Evolutionary conservation across 2,888 invertebrate species (phyloP), one percentile per base, ranked within the genome.

Genomic region (Tinea pellionella): DNA sequence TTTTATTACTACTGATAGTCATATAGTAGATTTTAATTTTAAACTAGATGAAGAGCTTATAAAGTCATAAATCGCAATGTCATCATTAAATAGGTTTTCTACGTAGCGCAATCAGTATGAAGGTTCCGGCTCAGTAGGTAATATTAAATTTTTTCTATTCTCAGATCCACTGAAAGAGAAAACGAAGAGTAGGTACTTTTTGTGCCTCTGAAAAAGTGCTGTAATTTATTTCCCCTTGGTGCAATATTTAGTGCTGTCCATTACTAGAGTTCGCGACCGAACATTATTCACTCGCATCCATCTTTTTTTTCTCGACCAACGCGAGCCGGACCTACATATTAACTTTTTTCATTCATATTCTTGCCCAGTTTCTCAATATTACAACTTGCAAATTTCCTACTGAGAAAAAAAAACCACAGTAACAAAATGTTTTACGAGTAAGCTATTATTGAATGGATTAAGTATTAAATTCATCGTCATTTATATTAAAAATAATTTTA

Each of bases 191-290:
- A n/a, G n/a, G n/a, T 71, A 71, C 77, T 85, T 84, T 85, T 85
- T 83, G 82, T 78, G 76, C 73, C 66, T 69, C 77, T 84, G 85
- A 85, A 85, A 85, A 85, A 84, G 79, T 74, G 77, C 69, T 68
- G 82, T 84, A 84, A 86, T 86, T 86, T 85, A 85, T 86, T 83
- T 84, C 80, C 83, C 80, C 82, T 80, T 72, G 77, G 78, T 83
- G 80, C 82, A 84, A 86, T 86, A 86, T 86, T 86, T 86, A 85
- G 85, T 84, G 85, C 81, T 85, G 86, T 84, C 86, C 86, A 85
- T 86, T 86, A 86, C 85, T 78, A 78, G 75, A 84, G 85, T 84
- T 83, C 84, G 84, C 86, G 86, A 83, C 85, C 85, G 80, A 77
- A 78, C 83, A 84, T 86, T 83, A 83, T 82, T 86, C 85, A 86